Evolutionary conservation across 2,113 vertebrate species (phyloP).

Genomic region (Montifringilla adamsi): DNA sequence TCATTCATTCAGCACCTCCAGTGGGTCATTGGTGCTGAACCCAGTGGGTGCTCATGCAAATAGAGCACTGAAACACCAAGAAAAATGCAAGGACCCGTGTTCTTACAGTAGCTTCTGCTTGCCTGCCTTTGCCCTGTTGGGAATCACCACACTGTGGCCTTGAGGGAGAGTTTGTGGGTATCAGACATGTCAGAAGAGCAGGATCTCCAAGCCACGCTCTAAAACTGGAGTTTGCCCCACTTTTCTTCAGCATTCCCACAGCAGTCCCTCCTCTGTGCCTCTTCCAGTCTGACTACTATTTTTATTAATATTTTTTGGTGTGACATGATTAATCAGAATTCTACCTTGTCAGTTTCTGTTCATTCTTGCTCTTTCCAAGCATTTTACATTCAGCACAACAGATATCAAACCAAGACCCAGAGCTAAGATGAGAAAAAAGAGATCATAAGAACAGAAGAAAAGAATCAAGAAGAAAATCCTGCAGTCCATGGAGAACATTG

Average conservation of each 20-base stretch:
- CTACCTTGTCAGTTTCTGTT: not conserved
- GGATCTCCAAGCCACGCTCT: not conserved
- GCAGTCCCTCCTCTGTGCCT: not conserved
- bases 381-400: not conserved
- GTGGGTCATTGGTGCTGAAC: not conserved
- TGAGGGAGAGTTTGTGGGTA: fast-evolving
- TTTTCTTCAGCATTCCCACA: not conserved
- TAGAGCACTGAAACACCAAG: not conserved
- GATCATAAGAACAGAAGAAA: not conserved
- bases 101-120: not conserved
- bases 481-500: not conserved
- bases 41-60: not conserved
- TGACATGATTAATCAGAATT: not conserved
- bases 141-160: not conserved
- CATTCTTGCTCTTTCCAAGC: not conserved
- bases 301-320: not conserved
- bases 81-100: not conserved
- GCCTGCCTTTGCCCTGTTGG: not conserved
- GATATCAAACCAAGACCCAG: not conserved
- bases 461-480: not conserved
- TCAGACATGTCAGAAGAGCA: not conserved
- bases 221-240: not conserved
- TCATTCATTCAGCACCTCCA: not conserved
- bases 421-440: not conserved
- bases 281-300: not conserved